Evolutionary conservation across 30 jellyfish, hydroid and myxozoan genomes (phyloP), one percentile per base, ranked within the genome.

Genomic region (Nemopilema nomurai): DNA sequence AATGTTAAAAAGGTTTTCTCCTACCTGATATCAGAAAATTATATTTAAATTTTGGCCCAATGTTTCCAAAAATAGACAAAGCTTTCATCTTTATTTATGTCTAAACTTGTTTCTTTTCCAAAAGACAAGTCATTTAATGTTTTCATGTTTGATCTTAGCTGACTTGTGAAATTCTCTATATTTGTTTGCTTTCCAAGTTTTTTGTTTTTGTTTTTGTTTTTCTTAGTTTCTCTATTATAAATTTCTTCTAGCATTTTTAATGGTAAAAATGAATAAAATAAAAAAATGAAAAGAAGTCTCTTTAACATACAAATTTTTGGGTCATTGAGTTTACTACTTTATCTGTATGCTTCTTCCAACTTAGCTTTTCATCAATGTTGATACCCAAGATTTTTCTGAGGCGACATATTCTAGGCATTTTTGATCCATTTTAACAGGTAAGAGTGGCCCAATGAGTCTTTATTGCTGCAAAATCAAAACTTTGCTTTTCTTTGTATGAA

Each of bases 401-500:
- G 70, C 17, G 63, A 32, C 69, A 28, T 63, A 74, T 31, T 85
- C 86, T 63, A 85, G 82, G 80, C 74, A 75, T 9, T 75, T 63
- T 74, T n/a, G n/a, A 62, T 77, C 93, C 83, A 85, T 51, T 85
- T 85, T 63, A 49, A 85, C 76, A 18, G 93, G 93, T 69, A 85
- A 75, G 78, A 85, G 82, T 67, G 83, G 88, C 16, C 87, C 88
- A 28, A 73, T 75, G 68, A 85, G 66, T 75, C 33, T 85, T 74
- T 74, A 63, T 73, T 53, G 75, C 18, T 73, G 70, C 28, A 74
- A 50, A 62, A 75, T 73, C 78, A 85, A 52, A 62, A 74, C 92
- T 67, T 85, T 74, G 30, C 86, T 85, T 63, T 85, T 85, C 76
- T 74, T 69, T 28, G 76, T 51, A 32, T 85, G 88, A 9, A 85